A percentile compares a stretch with the other conserved stretches of the same genome.
Conservation (phyloP, 2,888 invertebrate genomes). For the Rhaphigaster nebulosa region DNA sequence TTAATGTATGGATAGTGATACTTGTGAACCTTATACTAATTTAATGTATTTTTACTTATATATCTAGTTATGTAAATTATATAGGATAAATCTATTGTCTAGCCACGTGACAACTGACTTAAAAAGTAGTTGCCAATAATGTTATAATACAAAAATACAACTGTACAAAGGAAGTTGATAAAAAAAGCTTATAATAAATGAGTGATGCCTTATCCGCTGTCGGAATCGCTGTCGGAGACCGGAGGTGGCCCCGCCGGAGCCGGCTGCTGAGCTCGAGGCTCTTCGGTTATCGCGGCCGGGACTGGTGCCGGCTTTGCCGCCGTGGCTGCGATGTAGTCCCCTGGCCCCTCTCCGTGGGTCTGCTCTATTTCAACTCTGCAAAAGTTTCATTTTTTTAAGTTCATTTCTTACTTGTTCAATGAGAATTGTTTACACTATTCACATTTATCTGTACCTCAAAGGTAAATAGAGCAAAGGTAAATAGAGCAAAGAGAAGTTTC, state of each 20-base stretch:
- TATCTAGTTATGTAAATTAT: not conserved
- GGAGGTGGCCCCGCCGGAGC: conserved; percentile 67
- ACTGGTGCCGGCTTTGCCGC: conserved; percentile 70
- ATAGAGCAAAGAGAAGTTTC: no score
- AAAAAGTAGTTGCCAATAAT: not conserved
- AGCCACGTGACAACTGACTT: conserved; percentile 3
- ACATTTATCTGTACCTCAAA: no score
- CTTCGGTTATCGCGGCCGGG: conserved; percentile 61
- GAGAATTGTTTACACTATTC: not conserved
- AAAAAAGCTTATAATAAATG: not conserved
- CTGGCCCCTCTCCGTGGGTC: conserved; percentile 80
- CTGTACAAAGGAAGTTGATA: conserved; percentile 32
- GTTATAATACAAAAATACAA: conserved; percentile 39
- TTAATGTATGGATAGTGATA: not conserved
- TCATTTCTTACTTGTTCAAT: not conserved
- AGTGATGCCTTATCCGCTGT: conserved; percentile 59
- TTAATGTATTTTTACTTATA: conserved; percentile 23
- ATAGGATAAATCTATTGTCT: conserved; percentile 10
- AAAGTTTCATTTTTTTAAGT: conserved; percentile 58
- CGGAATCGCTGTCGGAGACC: conserved; percentile 70
- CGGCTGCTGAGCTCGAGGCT: conserved; percentile 67
- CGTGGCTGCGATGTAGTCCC: conserved; percentile 78
- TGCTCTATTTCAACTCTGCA: conserved; percentile 91
- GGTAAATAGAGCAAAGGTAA: no score
- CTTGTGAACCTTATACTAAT: not conserved